phyloP scores from a whole-genome alignment of 2,888 invertebrate genomes.

The Clistopyga incitator region DNA sequence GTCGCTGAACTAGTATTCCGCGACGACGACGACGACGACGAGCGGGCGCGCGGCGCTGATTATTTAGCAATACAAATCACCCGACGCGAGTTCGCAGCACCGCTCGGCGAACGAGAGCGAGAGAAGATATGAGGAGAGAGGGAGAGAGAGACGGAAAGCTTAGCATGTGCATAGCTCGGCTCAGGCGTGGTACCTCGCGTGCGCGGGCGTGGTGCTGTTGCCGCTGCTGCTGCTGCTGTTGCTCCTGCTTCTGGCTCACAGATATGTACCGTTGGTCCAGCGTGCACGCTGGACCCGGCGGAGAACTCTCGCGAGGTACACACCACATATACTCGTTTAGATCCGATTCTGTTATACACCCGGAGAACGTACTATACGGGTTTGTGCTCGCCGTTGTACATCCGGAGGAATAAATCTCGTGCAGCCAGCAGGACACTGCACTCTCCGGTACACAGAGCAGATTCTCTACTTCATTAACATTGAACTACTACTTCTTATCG shows the following conservation, averaged over 20 bases:
- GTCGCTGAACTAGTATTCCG: conserved; percentile 81
- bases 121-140: conserved; percentile 38
- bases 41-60: conserved; percentile 75
- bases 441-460: conserved; percentile 6
- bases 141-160: conserved; percentile 21
- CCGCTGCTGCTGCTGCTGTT: conserved; percentile 55
- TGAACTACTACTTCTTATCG: conserved; percentile 33
- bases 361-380: conserved; percentile 22
- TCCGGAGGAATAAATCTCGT: conserved; percentile 53
- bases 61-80: conserved; percentile 83
- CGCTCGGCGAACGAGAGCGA: conserved; percentile 18
- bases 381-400: conserved; percentile 40
- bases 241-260: conserved; percentile 42
- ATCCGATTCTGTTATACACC: conserved; percentile 10
- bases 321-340: conserved; percentile 9
- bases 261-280: conserved; percentile 51
- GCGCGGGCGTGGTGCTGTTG: conserved; percentile 79
- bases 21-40: conserved; percentile 65
- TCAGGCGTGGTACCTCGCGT: conserved; percentile 74
- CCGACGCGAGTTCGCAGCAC: conserved; percentile 68
- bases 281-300: conserved; percentile 40
- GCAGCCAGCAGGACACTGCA: conserved; percentile 43
- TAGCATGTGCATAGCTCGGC: conserved; percentile 38
- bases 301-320: conserved; percentile 39
- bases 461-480: conserved; percentile 46